Base-by-base conservation (phyloP, 2,888 invertebrate genomes). In the Bursaphelenchus okinawaensis region DNA sequence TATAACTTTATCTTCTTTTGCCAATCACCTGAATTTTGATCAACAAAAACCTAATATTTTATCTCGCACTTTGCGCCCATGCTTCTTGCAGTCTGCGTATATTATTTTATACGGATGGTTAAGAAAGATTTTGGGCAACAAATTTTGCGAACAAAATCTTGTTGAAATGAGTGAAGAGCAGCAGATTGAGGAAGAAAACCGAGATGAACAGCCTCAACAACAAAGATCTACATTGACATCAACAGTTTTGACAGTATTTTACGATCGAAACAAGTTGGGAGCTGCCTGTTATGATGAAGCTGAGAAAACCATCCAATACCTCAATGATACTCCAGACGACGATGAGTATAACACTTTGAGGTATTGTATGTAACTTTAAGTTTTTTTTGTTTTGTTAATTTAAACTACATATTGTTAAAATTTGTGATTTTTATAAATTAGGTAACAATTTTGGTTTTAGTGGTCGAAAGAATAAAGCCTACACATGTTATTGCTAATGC, bases 321-420 rank as follows among this genome's bases (percentile, higher is more conserved):
- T 79, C 62, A 69, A 70, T 58, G 79, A 79, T 63, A 66, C 72
- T 4, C 65, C 71, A 8, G 78, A 78, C 56, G 74, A 71, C 56
- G 64, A 65, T n/a, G 73, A 76, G 28, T 78, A 72, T 62, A 51
- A 56, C 26, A 57, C 66, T 16, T 23, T 77, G 24, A 63, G 65
- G 22, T 65, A 62, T 52, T 27, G 77, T 78, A 57, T 40, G 70
- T 63, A 26, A n/a, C n/a, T 31, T 27, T 20, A 29, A 58, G 6
- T 24, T 55, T 19, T 19, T 24, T 2, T 24, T 62, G 12, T 61
- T 70, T 26, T 19, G n/a, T 16, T 16, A n/a, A n/a, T 66, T 23
- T 7, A 29, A 23, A 31, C 7, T 9, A 6, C n/a, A 16, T 56
- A 23, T n/a, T 31, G 12, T 12, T 29, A 20, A 52, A 23, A 19